Percentiles rank a stretch among this genome's conserved stretches.
These are phyloP conservation scores for Cerastis leucographa DNA, from an alignment of 2,888 invertebrate species.

Conservation along the genomic window DNA sequence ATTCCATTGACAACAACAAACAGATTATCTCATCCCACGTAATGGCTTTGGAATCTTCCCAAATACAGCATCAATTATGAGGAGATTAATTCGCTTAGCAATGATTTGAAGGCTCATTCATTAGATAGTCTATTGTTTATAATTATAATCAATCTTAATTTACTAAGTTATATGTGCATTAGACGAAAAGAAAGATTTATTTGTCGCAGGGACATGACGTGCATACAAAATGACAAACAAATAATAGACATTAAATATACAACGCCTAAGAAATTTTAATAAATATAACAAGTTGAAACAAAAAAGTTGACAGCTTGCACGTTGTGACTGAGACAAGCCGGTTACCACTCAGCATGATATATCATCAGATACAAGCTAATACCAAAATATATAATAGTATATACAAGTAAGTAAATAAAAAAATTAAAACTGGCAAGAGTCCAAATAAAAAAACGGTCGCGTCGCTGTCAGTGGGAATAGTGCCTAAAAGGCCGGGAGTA, in stretches of 20 bases:
- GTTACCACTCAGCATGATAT: too few species aligned
- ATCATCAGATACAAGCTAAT: too few species aligned
- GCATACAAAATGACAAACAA: too few species aligned
- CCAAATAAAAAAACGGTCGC: background rate
- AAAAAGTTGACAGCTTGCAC: too few species aligned
- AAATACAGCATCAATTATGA: conserved; percentile 23
- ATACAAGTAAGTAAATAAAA: too few species aligned
- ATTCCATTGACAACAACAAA: conserved; percentile 16
- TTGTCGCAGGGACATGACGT: too few species aligned
- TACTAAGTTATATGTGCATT: background rate
- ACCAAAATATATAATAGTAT: too few species aligned
- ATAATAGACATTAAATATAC: too few species aligned
- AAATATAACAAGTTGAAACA: too few species aligned
- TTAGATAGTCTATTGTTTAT: conserved; percentile 1
- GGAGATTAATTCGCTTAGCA: conserved; percentile 10
- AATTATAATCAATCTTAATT: background rate
- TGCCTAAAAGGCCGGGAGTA: background rate
- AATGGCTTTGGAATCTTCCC: conserved; percentile 7
- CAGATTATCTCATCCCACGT: conserved; percentile 26
- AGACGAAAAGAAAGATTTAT: background rate
- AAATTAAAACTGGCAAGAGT: too few species aligned
- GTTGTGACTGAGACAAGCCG: too few species aligned
- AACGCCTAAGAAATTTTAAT: too few species aligned
- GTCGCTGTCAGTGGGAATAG: background rate
- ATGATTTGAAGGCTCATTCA: background rate